phyloP scores from a whole-genome alignment of 2,797 vertebrate genomes.

The Lepus oiostolus region DNA sequence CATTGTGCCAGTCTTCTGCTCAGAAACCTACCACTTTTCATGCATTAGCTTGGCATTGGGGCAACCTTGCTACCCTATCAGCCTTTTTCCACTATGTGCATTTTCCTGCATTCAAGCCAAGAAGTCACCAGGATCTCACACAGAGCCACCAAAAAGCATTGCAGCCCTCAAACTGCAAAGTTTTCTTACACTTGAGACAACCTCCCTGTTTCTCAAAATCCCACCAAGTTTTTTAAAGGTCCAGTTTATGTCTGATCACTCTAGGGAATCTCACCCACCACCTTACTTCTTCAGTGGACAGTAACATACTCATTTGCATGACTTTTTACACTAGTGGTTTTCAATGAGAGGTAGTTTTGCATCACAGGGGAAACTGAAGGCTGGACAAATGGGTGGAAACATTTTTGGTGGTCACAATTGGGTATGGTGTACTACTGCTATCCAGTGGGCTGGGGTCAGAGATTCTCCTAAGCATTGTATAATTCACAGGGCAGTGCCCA shows the following conservation, averaged over 20 bases:
- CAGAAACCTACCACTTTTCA: neutral
- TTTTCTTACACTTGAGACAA: neutral
- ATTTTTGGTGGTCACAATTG: neutral
- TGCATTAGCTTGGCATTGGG: neutral
- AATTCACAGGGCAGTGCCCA: neutral
- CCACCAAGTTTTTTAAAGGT: neutral
- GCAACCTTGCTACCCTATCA: neutral
- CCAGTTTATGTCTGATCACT: neutral
- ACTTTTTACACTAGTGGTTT: neutral
- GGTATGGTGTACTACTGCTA: neutral
- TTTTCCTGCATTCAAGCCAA: neutral
- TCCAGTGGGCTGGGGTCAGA: neutral
- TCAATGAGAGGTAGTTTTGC: neutral
- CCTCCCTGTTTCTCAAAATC: slow-evolving; percentile 25
- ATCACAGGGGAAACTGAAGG: neutral
- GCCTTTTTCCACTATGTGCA: neutral
- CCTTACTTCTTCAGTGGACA: neutral
- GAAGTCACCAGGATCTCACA: neutral
- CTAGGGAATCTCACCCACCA: neutral
- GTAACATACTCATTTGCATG: neutral
- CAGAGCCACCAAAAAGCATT: neutral
- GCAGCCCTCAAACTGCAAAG: neutral
- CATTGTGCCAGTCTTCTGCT: neutral
- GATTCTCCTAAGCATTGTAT: neutral
- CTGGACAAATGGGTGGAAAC: neutral